Evolutionary conservation across 1,140 invertebrate species (phyloP).

Genomic region (Chrysoperla carnea): DNA sequence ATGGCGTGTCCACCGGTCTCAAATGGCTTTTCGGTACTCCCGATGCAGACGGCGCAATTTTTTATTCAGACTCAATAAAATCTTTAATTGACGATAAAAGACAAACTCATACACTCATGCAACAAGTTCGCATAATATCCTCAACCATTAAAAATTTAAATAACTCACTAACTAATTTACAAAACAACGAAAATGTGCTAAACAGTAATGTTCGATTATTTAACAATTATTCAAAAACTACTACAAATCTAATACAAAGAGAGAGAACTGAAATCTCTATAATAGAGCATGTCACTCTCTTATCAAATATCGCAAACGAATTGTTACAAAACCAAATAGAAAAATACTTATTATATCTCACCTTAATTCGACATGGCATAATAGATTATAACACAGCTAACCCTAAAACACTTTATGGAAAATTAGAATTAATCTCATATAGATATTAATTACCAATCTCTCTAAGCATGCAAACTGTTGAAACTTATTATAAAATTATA

Average conservation of each 20-base stretch:
- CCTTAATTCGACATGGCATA: background rate
- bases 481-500: too few species aligned
- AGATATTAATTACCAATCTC: background rate
- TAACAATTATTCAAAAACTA: too few species aligned
- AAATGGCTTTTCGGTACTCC: constrained; percentile 14
- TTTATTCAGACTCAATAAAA: constrained; percentile 7
- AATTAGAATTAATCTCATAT: background rate
- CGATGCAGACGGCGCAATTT: constrained; percentile 10
- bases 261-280: background rate
- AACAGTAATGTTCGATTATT: background rate
- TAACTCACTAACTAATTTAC: constrained; percentile 1
- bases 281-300: constrained; percentile 1
- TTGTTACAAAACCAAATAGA: too few species aligned
- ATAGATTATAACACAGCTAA: background rate
- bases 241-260: too few species aligned
- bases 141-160: constrained; percentile 8
- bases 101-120: constrained; percentile 8
- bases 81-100: constrained; percentile 7
- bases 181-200: background rate
- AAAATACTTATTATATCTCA: background rate
- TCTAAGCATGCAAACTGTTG: too few species aligned
- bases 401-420: background rate
- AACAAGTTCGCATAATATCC: too few species aligned
- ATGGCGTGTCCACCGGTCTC: constrained; percentile 9
- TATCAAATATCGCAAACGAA: constrained; percentile 7